Conservation (phyloP, 2,797 vertebrate genomes). For the Pteronotus mesoamericanus region DNA sequence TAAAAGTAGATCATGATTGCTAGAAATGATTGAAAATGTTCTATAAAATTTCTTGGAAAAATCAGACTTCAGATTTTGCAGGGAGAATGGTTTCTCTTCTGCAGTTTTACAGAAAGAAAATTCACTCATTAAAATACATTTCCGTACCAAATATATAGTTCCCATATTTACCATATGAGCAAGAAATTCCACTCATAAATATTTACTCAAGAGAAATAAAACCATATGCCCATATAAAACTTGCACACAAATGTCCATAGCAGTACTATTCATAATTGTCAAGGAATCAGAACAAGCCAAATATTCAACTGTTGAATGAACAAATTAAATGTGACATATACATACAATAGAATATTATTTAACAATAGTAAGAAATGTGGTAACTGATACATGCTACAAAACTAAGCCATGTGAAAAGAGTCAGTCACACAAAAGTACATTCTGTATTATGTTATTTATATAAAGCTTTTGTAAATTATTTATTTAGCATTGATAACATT, state of each 20-base stretch:
- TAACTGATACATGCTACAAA: background rate
- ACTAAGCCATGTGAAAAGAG: background rate
- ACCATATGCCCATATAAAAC: background rate
- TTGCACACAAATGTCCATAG: background rate
- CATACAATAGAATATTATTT: background rate
- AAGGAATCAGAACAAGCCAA: background rate
- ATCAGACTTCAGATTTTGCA: background rate
- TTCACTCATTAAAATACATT: background rate
- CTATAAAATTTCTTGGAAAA: background rate
- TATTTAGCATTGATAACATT: background rate
- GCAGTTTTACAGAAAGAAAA: background rate
- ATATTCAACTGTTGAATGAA: background rate
- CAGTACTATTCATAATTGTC: background rate
- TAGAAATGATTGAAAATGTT: background rate
- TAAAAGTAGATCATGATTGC: background rate
- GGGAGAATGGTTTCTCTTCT: background rate
- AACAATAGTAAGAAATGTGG: background rate
- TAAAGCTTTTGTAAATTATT: background rate
- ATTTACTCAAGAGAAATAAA: background rate
- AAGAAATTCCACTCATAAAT: background rate
- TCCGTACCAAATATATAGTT: background rate
- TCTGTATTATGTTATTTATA: background rate
- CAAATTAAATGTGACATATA: background rate
- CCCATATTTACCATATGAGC: background rate
- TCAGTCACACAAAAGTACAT: background rate